Base-by-base conservation (phyloP, 2,113 vertebrate species). In the Acrocephalus kingi region DNA sequence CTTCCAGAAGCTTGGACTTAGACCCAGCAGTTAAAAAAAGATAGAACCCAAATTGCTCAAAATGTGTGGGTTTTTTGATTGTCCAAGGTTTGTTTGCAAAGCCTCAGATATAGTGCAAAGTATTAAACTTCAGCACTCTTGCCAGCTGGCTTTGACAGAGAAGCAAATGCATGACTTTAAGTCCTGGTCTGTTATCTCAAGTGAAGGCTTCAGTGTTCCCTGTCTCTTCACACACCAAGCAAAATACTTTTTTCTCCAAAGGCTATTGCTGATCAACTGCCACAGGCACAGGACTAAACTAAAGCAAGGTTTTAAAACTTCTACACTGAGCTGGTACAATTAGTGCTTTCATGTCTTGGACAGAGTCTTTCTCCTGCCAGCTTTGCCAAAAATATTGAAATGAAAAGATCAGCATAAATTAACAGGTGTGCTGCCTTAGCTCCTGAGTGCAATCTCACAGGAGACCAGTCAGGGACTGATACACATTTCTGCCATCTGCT, bases 161-260 rank as follows among this genome's bases (percentile, higher is more conserved):
- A 78, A 14, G 48, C 45, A 84, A 59, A 63, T 16, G 13, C 15
- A 6, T 51, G 11, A 23, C 52, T 58, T 49, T 3, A 76, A 55
- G 17, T 27, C 8, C 2, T 24, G 37, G 35, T 45, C 20, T 63
- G 3, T 46, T 62, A 3, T 3, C 41, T 73, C 30, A 49, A n/a
- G 28, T 2, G 39, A 62, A 69, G 37, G 28, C 27, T 37, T 69
- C 0, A 0, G 18, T 51, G 35, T 21, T 87, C 56, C 52, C 15
- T 2, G 1, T 31, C 41, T 68, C 59, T 63, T 55, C n/a, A 48
- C 45, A 25, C 49, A 25, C 45, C 20, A 55, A 52, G 17, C 30
- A 59, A 61, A 75, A 30, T 6, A 21, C 80, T 35, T 54, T 7
- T 14, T 64, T 41, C 54, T 82, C 31, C 76, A 46, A 41, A 31